Conservation (phyloP, 2,888 invertebrate genomes). For the Beris morrisii region DNA sequence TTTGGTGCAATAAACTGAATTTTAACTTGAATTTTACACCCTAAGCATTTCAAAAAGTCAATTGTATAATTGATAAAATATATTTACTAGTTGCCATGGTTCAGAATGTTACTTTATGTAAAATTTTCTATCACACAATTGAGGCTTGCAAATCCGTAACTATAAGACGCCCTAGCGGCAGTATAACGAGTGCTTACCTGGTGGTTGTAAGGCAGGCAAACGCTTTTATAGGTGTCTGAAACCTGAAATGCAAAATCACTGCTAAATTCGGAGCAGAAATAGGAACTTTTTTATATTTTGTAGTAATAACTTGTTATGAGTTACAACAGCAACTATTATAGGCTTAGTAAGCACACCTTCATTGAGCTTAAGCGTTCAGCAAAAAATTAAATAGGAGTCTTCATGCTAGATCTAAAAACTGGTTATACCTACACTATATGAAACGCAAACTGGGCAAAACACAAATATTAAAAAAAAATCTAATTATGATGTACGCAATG, state of each 20-base stretch:
- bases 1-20: no score
- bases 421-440: no score
- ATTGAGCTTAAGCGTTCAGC: slow-evolving; percentile 23
- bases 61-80: no score
- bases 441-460: no score
- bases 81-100: no score
- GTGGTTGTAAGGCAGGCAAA: slow-evolving; percentile 57
- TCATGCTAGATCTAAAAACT: slow-evolving; percentile 20
- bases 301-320: no score
- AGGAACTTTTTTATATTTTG: background rate
- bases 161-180: slow-evolving; percentile 15
- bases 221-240: slow-evolving; percentile 57
- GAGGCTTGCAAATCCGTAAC: background rate
- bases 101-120: no score
- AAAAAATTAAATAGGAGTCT: slow-evolving; percentile 17
- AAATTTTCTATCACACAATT: no score
- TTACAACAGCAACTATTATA: slow-evolving; percentile 13
- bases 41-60: no score
- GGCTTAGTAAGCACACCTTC: slow-evolving; percentile 19
- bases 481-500: no score
- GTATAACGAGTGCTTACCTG: slow-evolving; percentile 50
- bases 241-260: slow-evolving; percentile 50
- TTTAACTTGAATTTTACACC: no score
- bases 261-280: slow-evolving; percentile 35
- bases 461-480: no score